These are phyloP conservation scores for Margarornis squamiger DNA, from an alignment of 2,797 vertebrate species.

Conservation along the genomic window DNA sequence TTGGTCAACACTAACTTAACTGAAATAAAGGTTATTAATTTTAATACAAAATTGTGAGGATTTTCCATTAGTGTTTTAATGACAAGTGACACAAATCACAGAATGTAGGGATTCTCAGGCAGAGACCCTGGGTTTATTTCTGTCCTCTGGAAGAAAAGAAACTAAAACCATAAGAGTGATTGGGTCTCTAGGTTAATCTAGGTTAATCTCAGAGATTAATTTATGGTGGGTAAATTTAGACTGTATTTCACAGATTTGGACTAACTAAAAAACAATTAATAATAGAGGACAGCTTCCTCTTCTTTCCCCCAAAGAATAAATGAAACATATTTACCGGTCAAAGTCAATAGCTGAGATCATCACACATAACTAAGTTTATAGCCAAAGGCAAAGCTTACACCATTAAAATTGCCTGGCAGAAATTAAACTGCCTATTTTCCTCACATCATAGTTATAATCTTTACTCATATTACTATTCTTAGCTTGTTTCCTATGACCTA, in stretches of 20 bases:
- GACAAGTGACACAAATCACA: fast-evolving
- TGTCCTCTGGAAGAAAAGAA: not conserved
- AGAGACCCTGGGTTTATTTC: not conserved
- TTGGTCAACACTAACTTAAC: not conserved
- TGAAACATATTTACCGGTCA: conserved; percentile 33
- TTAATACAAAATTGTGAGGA: not conserved
- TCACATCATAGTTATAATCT: not conserved
- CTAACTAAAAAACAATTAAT: not conserved
- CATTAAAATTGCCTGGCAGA: not conserved
- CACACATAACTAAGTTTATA: conserved; percentile 2
- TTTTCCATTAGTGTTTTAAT: not conserved
- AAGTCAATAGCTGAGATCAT: conserved; percentile 43
- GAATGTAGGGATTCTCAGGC: not conserved
- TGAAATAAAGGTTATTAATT: not conserved
- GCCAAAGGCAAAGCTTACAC: not conserved
- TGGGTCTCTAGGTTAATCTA: not conserved
- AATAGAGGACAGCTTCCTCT: not conserved
- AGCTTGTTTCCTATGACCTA: not conserved
- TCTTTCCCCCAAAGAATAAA: conserved; percentile 3
- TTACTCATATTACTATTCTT: not conserved
- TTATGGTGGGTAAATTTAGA: not conserved
- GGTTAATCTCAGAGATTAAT: not conserved
- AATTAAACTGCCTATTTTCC: not conserved
- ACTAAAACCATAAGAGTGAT: not conserved
- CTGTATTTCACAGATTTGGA: conserved; percentile 1